Conservation (phyloP, 2,888 invertebrate genomes). For the Heteromurus nitidus region DNA sequence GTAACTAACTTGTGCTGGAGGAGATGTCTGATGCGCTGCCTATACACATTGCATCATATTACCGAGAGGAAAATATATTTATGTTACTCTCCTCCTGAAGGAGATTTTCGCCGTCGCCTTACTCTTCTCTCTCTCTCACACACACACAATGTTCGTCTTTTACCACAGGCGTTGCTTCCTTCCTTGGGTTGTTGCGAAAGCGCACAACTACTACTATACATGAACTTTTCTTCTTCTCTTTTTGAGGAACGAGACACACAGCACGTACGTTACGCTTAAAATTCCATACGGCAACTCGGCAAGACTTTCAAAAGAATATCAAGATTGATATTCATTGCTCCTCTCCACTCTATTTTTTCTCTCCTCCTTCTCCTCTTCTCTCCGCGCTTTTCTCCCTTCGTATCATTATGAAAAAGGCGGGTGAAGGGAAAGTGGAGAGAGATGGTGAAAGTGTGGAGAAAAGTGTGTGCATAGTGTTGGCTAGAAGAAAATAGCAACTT, state of each 20-base stretch:
- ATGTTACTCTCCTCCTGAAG: slow-evolving; percentile 37
- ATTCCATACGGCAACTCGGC: slow-evolving; percentile 71
- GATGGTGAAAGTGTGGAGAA: slow-evolving; percentile 38
- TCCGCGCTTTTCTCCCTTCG: slow-evolving; percentile 17
- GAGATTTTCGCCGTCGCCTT: not conserved
- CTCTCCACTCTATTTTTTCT: slow-evolving; percentile 70
- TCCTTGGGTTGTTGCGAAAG: slow-evolving; percentile 41
- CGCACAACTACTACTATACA: no score
- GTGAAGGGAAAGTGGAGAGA: not conserved
- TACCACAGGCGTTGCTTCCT: not conserved
- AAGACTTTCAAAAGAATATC: slow-evolving; percentile 74
- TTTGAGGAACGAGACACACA: no score
- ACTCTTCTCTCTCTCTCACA: not conserved
- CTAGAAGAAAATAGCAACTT: slow-evolving; percentile 36
- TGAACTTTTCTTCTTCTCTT: no score
- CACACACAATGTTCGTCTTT: no score
- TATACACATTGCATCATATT: slow-evolving; percentile 48
- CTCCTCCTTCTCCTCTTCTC: slow-evolving; percentile 3
- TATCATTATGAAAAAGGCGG: slow-evolving; percentile 27
- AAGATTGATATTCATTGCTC: slow-evolving; percentile 74
- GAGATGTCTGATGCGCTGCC: slow-evolving; percentile 22
- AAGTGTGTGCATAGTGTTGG: slow-evolving; percentile 24
- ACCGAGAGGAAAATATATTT: slow-evolving; percentile 14
- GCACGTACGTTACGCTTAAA: slow-evolving; percentile 69
- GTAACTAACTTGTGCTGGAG: slow-evolving; percentile 51